phyloP scores from a whole-genome alignment of 92 coral and sea anemone genomes.

The Phenganax marumi region DNA sequence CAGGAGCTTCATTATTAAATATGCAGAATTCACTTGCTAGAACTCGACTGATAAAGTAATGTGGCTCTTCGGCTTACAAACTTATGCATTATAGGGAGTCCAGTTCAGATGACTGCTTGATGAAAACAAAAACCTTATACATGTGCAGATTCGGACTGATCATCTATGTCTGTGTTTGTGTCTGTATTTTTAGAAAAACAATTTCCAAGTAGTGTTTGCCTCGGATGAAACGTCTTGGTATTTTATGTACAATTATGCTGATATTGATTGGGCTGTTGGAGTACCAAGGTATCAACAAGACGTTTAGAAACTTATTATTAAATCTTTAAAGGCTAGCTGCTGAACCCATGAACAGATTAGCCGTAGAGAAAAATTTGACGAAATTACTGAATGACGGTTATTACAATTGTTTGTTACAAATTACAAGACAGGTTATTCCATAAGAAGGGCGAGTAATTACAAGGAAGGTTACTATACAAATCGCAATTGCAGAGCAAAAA shows the following conservation, averaged over 20 bases:
- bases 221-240: conserved; percentile 18
- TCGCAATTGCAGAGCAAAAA: not conserved
- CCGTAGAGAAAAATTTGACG: not conserved
- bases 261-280: conserved; percentile 12
- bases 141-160: not conserved
- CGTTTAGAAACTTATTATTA: not conserved
- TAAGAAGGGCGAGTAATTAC: not conserved
- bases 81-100: too few relatives aligned
- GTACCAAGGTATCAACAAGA: not conserved
- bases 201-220: conserved; percentile 9
- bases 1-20: too few relatives aligned
- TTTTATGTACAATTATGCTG: conserved; percentile 7
- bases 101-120: not conserved
- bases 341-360: not conserved
- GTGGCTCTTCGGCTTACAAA: too few relatives aligned
- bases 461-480: not conserved
- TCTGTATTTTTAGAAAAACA: not conserved
- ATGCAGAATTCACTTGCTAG: too few relatives aligned
- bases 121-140: too few relatives aligned
- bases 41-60: too few relatives aligned
- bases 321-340: not conserved
- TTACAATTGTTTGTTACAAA: not conserved
- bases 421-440: not conserved
- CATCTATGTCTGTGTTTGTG: not conserved
- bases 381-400: not conserved